Conservation (phyloP, 1,140 invertebrate species). For the Apis cerana region DNA sequence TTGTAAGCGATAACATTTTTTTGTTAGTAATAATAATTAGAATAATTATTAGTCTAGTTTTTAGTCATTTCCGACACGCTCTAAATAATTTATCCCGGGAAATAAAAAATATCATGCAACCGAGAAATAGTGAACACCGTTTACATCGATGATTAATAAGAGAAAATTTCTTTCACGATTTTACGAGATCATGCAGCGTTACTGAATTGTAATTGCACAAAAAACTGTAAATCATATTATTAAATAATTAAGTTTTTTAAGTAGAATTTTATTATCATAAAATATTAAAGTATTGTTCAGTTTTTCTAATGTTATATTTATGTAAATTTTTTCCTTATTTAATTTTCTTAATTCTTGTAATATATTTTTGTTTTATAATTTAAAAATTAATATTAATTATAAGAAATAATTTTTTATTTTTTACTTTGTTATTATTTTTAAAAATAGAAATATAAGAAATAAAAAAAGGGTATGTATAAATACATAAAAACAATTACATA, state of each 20-base stretch:
- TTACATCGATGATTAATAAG: conserved; percentile 31
- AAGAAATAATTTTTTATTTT: no score
- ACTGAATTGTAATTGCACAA: background rate
- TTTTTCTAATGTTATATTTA: no score
- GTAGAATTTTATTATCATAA: no score
- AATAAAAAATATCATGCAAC: conserved; percentile 1
- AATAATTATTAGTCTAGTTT: background rate
- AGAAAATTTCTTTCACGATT: conserved; percentile 38
- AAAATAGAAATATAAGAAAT: no score
- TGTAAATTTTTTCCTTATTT: no score
- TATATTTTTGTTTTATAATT: no score
- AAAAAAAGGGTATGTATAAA: background rate
- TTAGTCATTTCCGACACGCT: conserved; percentile 49
- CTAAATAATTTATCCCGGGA: conserved; percentile 37
- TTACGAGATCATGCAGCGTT: background rate
- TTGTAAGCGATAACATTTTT: background rate
- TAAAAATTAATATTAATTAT: no score
- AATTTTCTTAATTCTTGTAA: no score
- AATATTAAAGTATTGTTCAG: no score
- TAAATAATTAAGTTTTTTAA: no score
- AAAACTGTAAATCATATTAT: background rate
- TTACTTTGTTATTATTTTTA: no score
- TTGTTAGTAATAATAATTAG: conserved; percentile 30
- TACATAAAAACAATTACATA: background rate
- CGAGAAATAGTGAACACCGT: conserved; percentile 1